Base-by-base conservation (phyloP, 2,797 vertebrate genomes). In the Ibycter americanus region DNA sequence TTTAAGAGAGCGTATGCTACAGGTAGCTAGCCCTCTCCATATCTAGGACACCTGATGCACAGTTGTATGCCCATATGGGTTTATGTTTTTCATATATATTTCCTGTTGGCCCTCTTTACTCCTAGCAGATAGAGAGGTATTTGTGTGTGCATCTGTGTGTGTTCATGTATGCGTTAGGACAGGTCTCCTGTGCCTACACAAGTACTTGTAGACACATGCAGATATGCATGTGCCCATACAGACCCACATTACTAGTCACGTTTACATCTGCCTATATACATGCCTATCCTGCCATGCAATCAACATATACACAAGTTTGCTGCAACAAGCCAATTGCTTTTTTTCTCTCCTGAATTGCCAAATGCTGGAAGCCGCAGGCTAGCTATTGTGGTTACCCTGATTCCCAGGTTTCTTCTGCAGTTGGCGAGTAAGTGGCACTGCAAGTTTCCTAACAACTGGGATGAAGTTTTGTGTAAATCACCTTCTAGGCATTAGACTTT, bases 401-500 rank as follows among this genome's bases (percentile, higher is more conserved):
- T 93, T 94, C 95, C 94, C 76, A 95, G 91, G 91, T 96, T 91
- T 62, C 77, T 94, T 61, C 88, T 95, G 90, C 91, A 90, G 59
- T 12, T 90, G 77, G 84, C 77, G 7, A 81, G 58, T 46, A 91
- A 93, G 90, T 4, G 1, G 93, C 79, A 54, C 70, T 93, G 83
- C 72, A 58, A 74, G 89, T 94, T 96, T 93, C 94, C 89, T 96
- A 92, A 90, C 82, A 91, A 93, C 90, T 58, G 76, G 63, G 65
- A 89, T 80, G 83, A 80, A 95, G 87, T 87, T 90, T 74, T 96
- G 78, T 94, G 81, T 93, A 95, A 95, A 91, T 96, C 93, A 89
- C 94, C 93, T 95, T 83, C 95, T 91, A 95, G 96, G 96, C 96
- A 68, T 97, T 96, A 97, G 96, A 94, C 96, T 93, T 96, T 95